A percentile compares a stretch with the other conserved stretches of the same genome.
These are phyloP conservation scores for Phylloscopus collybita DNA, from an alignment of 2,797 vertebrate species.

Conservation along the genomic window DNA sequence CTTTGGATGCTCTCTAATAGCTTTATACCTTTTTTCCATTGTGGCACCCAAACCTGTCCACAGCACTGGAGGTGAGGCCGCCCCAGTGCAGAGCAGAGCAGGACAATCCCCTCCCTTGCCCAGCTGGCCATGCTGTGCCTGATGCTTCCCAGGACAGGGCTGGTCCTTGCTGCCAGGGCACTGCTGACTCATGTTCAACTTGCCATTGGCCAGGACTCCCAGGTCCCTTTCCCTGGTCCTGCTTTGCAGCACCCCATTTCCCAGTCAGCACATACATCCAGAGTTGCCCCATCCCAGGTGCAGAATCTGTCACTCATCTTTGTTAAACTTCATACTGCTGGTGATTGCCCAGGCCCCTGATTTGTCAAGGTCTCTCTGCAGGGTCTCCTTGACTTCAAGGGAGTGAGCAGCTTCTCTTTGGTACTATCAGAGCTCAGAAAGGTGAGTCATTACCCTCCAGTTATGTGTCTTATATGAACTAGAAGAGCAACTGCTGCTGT, in stretches of 20 bases:
- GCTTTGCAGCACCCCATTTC: not conserved
- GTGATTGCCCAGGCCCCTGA: not conserved
- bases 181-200: fast-evolving
- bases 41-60: fast-evolving
- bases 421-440: not conserved
- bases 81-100: fast-evolving
- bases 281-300: not conserved
- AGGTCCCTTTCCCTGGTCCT: too few species aligned
- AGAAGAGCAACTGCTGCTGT: not conserved
- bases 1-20: not conserved
- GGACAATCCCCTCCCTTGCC: not conserved
- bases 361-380: not conserved
- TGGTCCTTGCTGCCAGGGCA: not conserved
- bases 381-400: not conserved
- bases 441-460: not conserved
- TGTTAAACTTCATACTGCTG: not conserved
- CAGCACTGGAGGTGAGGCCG: fast-evolving
- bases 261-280: not conserved
- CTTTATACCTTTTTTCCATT: not conserved
- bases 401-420: not conserved
- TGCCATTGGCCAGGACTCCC: fast-evolving
- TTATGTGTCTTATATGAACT: fast-evolving
- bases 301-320: not conserved
- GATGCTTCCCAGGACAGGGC: fast-evolving
- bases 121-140: fast-evolving